Percentiles rank a stretch among this genome's conserved stretches.
phyloP scores from a whole-genome alignment of 1,140 invertebrate species.

The Psilanteris sp. region DNA sequence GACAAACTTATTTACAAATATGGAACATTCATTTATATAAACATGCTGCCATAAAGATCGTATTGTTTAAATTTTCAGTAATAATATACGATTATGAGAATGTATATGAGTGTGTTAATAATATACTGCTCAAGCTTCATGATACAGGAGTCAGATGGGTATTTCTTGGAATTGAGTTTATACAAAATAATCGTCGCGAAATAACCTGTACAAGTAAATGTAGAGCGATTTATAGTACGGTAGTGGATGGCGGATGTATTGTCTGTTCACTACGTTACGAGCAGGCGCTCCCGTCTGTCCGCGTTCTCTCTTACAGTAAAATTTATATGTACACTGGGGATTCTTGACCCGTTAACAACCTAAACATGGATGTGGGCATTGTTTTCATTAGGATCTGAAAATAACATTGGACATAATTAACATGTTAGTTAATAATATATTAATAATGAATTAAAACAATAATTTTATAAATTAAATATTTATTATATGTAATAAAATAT shows the following conservation, averaged over 20 bases:
- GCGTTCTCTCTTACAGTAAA: constrained; percentile 62
- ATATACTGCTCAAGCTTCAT: constrained; percentile 60
- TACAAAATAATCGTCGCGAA: constrained; percentile 73
- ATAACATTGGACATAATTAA: too few relatives aligned
- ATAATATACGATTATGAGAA: not conserved
- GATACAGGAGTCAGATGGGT: constrained; percentile 56
- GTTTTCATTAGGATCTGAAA: constrained; percentile 99
- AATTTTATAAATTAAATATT: too few relatives aligned
- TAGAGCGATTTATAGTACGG: constrained; percentile 64
- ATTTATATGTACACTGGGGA: constrained; percentile 98
- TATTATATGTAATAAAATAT: too few relatives aligned
- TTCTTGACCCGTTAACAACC: constrained; percentile 98
- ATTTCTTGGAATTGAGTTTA: constrained; percentile 55
- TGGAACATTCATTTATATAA: constrained; percentile 4
- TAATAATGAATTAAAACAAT: too few relatives aligned
- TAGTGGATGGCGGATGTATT: constrained; percentile 79
- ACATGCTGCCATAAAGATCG: constrained; percentile 58
- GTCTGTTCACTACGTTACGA: constrained; percentile 78
- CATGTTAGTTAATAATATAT: too few relatives aligned
- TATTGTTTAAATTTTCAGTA: constrained; percentile 43
- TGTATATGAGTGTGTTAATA: constrained; percentile 62
- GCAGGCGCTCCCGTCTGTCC: constrained; percentile 64
- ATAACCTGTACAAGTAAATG: constrained; percentile 71
- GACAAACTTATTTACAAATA: constrained; percentile 24
- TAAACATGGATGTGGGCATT: constrained; percentile 99